Percentiles rank a stretch among this genome's conserved stretches.
These are phyloP conservation scores for Drosophila rubida DNA, from an alignment of 2,888 invertebrate species.

Conservation along the genomic window DNA sequence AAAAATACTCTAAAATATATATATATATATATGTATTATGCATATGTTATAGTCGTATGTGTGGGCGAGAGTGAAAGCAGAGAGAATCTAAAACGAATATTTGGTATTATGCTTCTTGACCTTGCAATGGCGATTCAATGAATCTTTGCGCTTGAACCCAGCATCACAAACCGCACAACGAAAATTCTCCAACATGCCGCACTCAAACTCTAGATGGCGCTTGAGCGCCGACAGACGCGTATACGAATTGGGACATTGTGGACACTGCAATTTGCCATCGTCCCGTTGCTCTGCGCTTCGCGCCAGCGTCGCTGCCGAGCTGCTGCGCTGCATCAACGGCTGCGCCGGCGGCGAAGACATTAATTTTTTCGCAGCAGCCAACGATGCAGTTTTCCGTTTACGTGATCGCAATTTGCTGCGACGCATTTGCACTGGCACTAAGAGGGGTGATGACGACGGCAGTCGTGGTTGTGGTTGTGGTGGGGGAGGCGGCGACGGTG, in stretches of 20 bases:
- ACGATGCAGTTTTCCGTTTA: slow-evolving; percentile 51
- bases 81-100: slow-evolving; percentile 67
- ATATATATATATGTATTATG: not conserved
- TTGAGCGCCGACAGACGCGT: slow-evolving; percentile 70
- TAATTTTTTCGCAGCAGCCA: slow-evolving; percentile 17
- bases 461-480: not conserved
- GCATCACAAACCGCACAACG: slow-evolving; percentile 69
- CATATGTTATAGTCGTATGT: slow-evolving; percentile 11
- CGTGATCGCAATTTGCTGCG: slow-evolving; percentile 64
- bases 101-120: slow-evolving; percentile 69
- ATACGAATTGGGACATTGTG: slow-evolving; percentile 70
- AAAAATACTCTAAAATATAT: slow-evolving; percentile 35
- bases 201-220: slow-evolving; percentile 74
- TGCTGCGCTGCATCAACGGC: slow-evolving; percentile 48
- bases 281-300: slow-evolving; percentile 63
- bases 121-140: slow-evolving; percentile 71
- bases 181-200: slow-evolving; percentile 70
- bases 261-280: slow-evolving; percentile 72
- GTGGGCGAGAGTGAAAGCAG: not conserved
- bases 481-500: slow-evolving; percentile 13
- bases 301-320: slow-evolving; percentile 64
- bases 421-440: slow-evolving; percentile 33
- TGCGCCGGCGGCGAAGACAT: slow-evolving; percentile 6
- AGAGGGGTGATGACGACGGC: slow-evolving; percentile 5
- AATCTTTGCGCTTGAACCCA: slow-evolving; percentile 74